phyloP scores from a whole-genome alignment of 1,140 invertebrate genomes.

The Tetramorium alpestre region DNA sequence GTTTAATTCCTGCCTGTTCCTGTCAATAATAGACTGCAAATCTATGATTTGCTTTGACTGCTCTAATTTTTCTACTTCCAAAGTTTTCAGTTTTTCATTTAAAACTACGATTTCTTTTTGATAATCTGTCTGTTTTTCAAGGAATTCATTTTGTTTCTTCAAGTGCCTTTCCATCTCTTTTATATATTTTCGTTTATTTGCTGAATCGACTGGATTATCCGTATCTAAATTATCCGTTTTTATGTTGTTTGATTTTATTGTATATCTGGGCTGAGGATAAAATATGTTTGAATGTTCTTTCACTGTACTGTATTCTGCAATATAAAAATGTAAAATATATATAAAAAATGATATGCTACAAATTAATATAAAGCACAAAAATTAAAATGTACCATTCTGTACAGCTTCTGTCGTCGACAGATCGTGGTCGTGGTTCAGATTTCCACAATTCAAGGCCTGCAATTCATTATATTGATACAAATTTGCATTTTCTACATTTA shows the following conservation, averaged over 20 bases:
- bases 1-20: conserved; percentile 87
- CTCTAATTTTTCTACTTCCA: conserved; percentile 79
- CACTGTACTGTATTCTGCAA: conserved; percentile 11
- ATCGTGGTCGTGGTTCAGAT: not conserved
- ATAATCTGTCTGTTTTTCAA: conserved; percentile 79
- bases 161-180: conserved; percentile 68
- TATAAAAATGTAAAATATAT: conserved; percentile 29
- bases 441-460: not conserved
- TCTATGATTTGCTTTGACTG: conserved; percentile 81
- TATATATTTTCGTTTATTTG: conserved; percentile 59
- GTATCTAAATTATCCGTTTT: conserved; percentile 9
- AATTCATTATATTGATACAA: not conserved
- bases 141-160: conserved; percentile 75
- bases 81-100: conserved; percentile 77
- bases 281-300: conserved; percentile 8
- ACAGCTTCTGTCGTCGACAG: not conserved
- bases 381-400: conserved; percentile 38
- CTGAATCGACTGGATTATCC: conserved; percentile 41
- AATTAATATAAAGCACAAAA: not conserved
- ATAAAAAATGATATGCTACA: not conserved
- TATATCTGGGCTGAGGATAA: conserved; percentile 31
- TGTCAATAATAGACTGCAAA: conserved; percentile 85
- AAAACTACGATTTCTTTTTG: conserved; percentile 80
- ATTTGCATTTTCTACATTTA: conserved; percentile 23
- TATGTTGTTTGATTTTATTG: not conserved